Percentiles rank a stretch among this genome's conserved stretches.
phyloP scores from a whole-genome alignment of 2,888 invertebrate species.

The Frankliniella intonsa region DNA sequence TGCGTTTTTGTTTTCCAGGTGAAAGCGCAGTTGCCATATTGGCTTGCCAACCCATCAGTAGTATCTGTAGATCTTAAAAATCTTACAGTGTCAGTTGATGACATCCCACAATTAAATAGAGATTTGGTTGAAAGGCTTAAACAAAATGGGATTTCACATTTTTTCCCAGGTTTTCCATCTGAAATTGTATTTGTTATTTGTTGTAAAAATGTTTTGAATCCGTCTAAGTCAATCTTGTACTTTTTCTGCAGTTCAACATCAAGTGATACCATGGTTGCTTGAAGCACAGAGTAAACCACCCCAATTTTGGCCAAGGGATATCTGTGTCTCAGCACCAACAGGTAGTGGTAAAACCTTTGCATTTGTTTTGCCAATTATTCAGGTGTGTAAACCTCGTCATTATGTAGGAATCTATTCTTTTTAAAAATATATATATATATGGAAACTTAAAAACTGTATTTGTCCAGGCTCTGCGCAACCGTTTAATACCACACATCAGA shows the following conservation, averaged over 20 bases:
- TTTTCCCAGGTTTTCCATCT: slow-evolving; percentile 62
- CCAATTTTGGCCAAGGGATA: slow-evolving; percentile 72
- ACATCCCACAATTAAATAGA: slow-evolving; percentile 59
- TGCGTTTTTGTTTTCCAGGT: slow-evolving; percentile 47
- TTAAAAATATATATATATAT: neutral
- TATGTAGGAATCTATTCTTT: neutral
- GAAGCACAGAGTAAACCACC: slow-evolving; percentile 56
- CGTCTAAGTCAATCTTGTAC: neutral
- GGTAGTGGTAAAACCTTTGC: slow-evolving; percentile 96
- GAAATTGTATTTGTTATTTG: neutral
- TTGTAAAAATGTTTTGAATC: slow-evolving; percentile 28
- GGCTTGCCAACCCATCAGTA: slow-evolving; percentile 76
- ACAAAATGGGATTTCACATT: slow-evolving; percentile 64
- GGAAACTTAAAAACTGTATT: slow-evolving; percentile 31
- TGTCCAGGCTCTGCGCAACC: slow-evolving; percentile 54
- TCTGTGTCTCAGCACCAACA: slow-evolving; percentile 95
- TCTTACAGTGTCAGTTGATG: slow-evolving; percentile 52
- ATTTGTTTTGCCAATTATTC: slow-evolving; percentile 86
- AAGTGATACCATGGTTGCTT: slow-evolving; percentile 72
- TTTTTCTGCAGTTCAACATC: slow-evolving; percentile 58
- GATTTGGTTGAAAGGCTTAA: slow-evolving; percentile 59
- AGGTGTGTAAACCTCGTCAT: slow-evolving; percentile 49
- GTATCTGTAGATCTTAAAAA: slow-evolving; percentile 68
- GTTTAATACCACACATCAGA: slow-evolving; percentile 63
- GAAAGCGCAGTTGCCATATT: slow-evolving; percentile 74